Conservation (phyloP, 2,888 invertebrate species). For the Drosophila parthenogenetica region DNA sequence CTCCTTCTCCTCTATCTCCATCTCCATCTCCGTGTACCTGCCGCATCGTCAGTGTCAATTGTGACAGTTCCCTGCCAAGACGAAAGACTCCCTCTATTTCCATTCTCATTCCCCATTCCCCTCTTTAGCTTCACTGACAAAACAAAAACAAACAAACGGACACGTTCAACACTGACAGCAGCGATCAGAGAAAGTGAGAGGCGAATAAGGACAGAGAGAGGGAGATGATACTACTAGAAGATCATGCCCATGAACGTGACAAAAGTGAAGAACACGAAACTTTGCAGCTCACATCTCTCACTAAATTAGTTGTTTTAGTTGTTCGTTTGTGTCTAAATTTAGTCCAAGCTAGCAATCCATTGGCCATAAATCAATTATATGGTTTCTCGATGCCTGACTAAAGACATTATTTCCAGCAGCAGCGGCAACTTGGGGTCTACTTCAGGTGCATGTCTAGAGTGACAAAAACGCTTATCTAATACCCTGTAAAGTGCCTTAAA, state of each 20-base stretch:
- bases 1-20: slow-evolving; percentile 17
- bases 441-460: slow-evolving; percentile 50
- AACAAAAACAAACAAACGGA: slow-evolving; percentile 77
- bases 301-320: slow-evolving; percentile 78
- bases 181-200: slow-evolving; percentile 1
- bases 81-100: slow-evolving; percentile 42
- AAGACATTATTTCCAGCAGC: slow-evolving; percentile 30
- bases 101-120: not conserved
- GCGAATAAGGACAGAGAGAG: not conserved
- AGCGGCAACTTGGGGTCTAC: slow-evolving; percentile 15
- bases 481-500: slow-evolving; percentile 1
- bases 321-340: slow-evolving; percentile 66
- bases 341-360: slow-evolving; percentile 70
- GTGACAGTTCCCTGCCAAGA: slow-evolving; percentile 68
- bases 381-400: slow-evolving; percentile 52
- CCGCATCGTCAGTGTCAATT: slow-evolving; percentile 80
- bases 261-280: slow-evolving; percentile 81
- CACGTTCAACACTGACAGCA: slow-evolving; percentile 48
- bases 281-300: slow-evolving; percentile 53
- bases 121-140: slow-evolving; percentile 29
- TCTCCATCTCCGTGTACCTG: slow-evolving; percentile 61
- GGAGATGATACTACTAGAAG: slow-evolving; percentile 46
- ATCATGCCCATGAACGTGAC: slow-evolving; percentile 84
- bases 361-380: slow-evolving; percentile 82
- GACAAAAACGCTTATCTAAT: slow-evolving; percentile 2